phyloP scores from a whole-genome alignment of 1,140 invertebrate genomes.

The Schlechtendalia chinensis region DNA sequence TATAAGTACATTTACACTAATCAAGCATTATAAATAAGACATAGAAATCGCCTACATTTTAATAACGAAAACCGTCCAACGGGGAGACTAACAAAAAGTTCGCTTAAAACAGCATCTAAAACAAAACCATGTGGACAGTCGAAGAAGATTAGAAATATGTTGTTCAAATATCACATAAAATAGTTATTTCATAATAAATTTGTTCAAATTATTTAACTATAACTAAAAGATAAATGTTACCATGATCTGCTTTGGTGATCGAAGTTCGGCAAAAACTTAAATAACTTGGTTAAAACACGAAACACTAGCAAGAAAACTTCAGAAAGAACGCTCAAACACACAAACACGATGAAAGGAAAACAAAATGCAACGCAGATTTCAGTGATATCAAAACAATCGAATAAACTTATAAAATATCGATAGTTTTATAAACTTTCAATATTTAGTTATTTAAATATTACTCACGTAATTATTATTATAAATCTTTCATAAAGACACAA shows the following conservation, averaged over 20 bases:
- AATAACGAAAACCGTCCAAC: background rate
- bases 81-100: background rate
- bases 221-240: background rate
- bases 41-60: background rate
- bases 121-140: slow-evolving; percentile 1
- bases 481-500: background rate
- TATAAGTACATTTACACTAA: no score
- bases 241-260: background rate
- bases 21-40: background rate
- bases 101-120: background rate
- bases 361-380: slow-evolving; percentile 3
- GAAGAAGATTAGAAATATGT: background rate
- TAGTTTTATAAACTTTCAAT: background rate
- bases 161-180: background rate
- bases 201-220: background rate
- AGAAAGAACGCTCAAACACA: no score
- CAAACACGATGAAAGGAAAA: background rate
- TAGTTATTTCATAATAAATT: background rate
- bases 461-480: background rate
- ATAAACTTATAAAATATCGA: background rate
- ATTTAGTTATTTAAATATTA: background rate
- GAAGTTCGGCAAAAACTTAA: background rate
- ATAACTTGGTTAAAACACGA: background rate
- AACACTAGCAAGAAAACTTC: background rate
- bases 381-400: slow-evolving; percentile 30